Evolutionary conservation across 2,888 invertebrate genomes (phyloP), one percentile per base, ranked within the genome.

Genomic region (Allacma fusca): DNA sequence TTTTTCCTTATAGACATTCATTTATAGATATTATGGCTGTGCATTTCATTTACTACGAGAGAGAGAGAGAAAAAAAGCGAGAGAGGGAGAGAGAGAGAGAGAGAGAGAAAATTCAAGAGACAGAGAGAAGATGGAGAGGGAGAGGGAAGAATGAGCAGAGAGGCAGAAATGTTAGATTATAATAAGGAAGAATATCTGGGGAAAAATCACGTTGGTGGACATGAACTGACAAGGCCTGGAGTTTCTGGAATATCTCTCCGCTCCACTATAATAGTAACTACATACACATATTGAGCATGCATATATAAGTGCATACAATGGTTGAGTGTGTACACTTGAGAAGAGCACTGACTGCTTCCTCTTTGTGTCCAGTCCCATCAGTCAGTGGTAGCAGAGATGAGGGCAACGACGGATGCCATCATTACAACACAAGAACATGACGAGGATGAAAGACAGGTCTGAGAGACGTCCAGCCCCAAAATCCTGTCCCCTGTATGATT

Each of bases 311-410:
- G 34, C 5, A 34, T 9, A 9, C 34, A 4, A 34, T 7, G 34
- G 5, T 34, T 34, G 34, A 34, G 34, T 34, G 34, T 34, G 34
- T 34, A 43, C 62, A 75, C 67, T 75, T 65, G 21, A 29, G 44
- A 65, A 34, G 9, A 75, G 44, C 44, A 65, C 21, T 62, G 62
- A 62, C 16, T 62, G 62, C 26, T n/a, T 62, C 26, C 62, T 62
- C 62, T 62, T n/a, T 62, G 62, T 62, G 62, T 62, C 62, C 62
- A 62, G 62, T 26, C 26, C 26, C 62, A 62, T 62, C 62, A 24
- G 62, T 28, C 16, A 67, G 34, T 29, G 28, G 34, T 29, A 28
- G 12, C 19, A 29, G 34, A 29, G 34, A 67, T 9, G 65, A 24
- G 28, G 16, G 57, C 57, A 65, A 28, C 19, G 19, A 65, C 24